Percentiles rank a stretch among this genome's conserved stretches.
Evolutionary conservation across 2,797 vertebrate genomes (phyloP).

Genomic region (Enteromius fasciolatus): DNA sequence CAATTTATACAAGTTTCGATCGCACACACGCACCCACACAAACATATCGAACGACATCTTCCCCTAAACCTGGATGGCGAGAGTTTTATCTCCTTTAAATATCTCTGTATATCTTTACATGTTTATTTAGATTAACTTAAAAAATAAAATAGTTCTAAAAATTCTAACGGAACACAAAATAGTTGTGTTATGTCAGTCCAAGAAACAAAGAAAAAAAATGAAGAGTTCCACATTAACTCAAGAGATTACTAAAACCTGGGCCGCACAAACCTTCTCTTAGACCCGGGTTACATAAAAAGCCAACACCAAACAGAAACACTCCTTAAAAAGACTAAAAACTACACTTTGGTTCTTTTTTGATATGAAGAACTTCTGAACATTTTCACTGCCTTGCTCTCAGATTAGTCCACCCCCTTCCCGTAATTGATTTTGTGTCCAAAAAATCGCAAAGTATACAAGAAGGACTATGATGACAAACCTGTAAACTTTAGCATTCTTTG

Average conservation of each 20-base stretch:
- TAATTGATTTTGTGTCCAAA: conserved; percentile 58
- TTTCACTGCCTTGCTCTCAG: conserved; percentile 59
- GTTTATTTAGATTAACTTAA: conserved; percentile 54
- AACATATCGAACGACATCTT: conserved; percentile 46
- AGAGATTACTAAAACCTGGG: conserved; percentile 63
- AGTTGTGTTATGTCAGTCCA: conserved; percentile 63
- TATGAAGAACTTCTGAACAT: conserved; percentile 73
- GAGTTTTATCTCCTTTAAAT: conserved; percentile 59
- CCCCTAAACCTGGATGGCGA: conserved; percentile 54
- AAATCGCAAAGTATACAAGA: conserved; percentile 55
- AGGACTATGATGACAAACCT: conserved; percentile 46
- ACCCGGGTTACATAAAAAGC: conserved; percentile 56
- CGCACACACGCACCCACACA: conserved; percentile 6
- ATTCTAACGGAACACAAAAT: conserved; percentile 61
- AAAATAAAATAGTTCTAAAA: conserved; percentile 68
- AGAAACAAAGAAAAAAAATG: conserved; percentile 67
- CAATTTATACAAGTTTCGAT: neutral
- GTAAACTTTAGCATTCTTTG: conserved; percentile 43
- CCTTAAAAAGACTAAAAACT: conserved; percentile 82
- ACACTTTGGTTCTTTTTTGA: conserved; percentile 82
- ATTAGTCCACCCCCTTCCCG: conserved; percentile 62
- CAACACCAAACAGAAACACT: conserved; percentile 68
- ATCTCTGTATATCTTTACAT: conserved; percentile 59
- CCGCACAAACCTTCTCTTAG: conserved; percentile 57
- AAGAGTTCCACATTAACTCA: conserved; percentile 66